These are phyloP conservation scores for Axis porcinus DNA, from an alignment of 2,113 vertebrate species.

Conservation along the genomic window DNA sequence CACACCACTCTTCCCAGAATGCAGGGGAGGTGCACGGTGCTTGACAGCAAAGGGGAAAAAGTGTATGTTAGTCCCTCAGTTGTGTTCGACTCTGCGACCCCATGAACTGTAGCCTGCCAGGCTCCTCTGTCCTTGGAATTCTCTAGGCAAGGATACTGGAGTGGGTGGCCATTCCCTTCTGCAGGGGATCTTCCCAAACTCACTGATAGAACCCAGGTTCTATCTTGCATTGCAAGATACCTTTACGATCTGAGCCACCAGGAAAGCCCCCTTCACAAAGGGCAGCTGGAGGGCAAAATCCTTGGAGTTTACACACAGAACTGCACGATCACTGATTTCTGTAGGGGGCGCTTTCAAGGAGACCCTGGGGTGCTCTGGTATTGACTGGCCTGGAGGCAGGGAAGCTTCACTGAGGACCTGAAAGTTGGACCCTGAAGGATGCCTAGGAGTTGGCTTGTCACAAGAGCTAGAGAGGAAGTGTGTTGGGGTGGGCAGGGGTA, in stretches of 20 bases:
- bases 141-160: not conserved
- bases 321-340: not conserved
- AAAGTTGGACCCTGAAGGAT: not conserved
- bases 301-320: not conserved
- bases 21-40: not conserved
- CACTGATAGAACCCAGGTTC: not conserved
- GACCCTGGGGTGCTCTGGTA: not conserved
- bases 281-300: not conserved
- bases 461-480: not conserved
- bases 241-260: not conserved
- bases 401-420: not conserved
- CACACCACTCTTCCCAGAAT: not conserved
- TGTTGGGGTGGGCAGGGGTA: not conserved
- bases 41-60: not conserved
- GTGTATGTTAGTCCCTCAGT: not conserved
- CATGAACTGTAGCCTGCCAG: not conserved
- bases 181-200: not conserved
- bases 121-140: not conserved
- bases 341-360: not conserved
- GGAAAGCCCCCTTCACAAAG: not conserved
- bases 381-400: not conserved
- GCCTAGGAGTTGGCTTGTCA: not conserved
- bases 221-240: not conserved
- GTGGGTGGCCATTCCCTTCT: not conserved
- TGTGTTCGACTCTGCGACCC: not conserved